Evolutionary conservation across 2,888 invertebrate species (phyloP), one percentile per base, ranked within the genome.

Genomic region (Tipula unca): DNA sequence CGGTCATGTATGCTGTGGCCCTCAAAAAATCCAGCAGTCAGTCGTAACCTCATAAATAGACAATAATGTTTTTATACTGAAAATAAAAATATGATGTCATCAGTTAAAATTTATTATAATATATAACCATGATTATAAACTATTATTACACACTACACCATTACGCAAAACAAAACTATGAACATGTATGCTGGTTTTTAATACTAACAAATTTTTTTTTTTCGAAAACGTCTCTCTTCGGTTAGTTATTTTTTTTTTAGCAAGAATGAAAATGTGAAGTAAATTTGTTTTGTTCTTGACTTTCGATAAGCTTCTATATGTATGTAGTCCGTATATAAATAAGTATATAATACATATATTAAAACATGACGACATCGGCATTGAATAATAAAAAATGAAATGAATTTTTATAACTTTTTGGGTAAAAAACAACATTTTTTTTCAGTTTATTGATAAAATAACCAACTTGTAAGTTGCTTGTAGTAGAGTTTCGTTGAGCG

Each of bases 391-490:
- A 82, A 82, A 82, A 29, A 82, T 29, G 29, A 82, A 82, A 83
- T 83, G 83, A 83, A 83, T 83, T 83, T 83, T 83, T 83, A 83
- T 83, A 32, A 35, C 69, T 83, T 83, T 83, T 83, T 83, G 83
- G 83, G 32, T 83, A 83, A 83, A 82, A 82, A 82, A 82, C 3
- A 29, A 29, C 13, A 14, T 83, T 29, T 82, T 83, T 35, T 32
- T 83, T 83, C 83, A 83, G 83, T 83, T 35, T 83, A 83, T 83
- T 69, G 69, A 69, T 69, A 69, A 69, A 69, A 69, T 69, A 69
- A 69, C 69, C 69, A 69, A 69, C 69, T 69, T 69, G 69, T 69
- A 69, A 69, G 69, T 69, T 69, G 69, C 69, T 69, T 69, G 20
- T 69, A 69, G 69, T 69, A 69, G 69, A 69, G 69, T 69, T 69